Base-by-base conservation (phyloP, 2,113 vertebrate species). In the Kryptolebias marmoratus region DNA sequence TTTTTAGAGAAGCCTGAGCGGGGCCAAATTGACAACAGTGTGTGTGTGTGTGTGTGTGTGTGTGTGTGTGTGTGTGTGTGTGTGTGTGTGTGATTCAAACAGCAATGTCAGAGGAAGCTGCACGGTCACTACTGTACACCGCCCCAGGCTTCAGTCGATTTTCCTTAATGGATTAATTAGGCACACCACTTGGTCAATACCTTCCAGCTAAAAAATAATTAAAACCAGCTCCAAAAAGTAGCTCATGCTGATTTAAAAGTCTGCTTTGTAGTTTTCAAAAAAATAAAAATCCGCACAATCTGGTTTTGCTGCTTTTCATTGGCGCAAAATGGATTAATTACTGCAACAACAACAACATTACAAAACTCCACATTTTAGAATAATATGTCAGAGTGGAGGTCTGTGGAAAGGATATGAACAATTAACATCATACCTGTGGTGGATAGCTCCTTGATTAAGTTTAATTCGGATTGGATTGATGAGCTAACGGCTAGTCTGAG, bases 161-260 rank as follows among this genome's bases (percentile, higher is more conserved):
- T 77, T 83, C 70, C 77, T 86, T 80, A 81, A 90, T 86, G 78
- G 86, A 86, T 91, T 89, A 75, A 88, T 90, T 90, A 88, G 81
- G 70, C 30, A 30, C 71, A 77, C 56, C 79, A 68, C 84, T 81
- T 59, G 75, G 77, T 88, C 85, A 78, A 85, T 86, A 82, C 62
- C 57, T 72, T 63, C 50, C 77, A 56, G 81, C 64, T 86, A 71
- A 72, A 82, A 89, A 73, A 73, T 87, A 67, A 91, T 87, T 85
- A 90, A 77, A 47, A 68, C 82, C 64, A 77, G 63, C 60, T 64
- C 15, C 22, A 59, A 77, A 71, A 65, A 50, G 9, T 11, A 0
- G 13, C 77, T 79, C 77, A 52, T n/a, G 8, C 18, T 10, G 18
- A 22, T 45, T 45, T 45, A 36, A 7, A 36, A 36, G 32, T 36